A percentile compares a stretch with the other conserved stretches of the same genome.
Evolutionary conservation across 2,797 vertebrate genomes (phyloP).

Genomic region (Bradypus variegatus): DNA sequence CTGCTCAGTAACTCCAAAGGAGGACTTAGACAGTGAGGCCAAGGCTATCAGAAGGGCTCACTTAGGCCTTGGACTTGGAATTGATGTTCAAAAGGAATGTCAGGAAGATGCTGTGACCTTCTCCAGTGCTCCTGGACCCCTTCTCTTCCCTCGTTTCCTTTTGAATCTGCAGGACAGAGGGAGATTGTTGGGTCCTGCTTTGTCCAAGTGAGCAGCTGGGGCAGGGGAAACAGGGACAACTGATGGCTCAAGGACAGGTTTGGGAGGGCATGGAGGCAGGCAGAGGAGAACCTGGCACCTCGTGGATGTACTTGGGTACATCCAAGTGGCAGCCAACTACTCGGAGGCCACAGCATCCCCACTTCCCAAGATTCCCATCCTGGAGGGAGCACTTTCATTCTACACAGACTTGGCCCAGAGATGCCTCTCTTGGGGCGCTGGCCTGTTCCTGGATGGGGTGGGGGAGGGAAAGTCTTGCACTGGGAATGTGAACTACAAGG

Average conservation of each 20-base stretch:
- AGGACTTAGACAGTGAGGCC: neutral
- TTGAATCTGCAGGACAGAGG: neutral
- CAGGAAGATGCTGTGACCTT: neutral
- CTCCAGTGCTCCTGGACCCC: neutral
- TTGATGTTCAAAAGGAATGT: neutral
- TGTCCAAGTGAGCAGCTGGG: no score
- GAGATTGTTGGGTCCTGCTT: neutral
- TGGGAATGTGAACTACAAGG: neutral
- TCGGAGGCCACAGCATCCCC: neutral
- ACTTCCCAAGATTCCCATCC: neutral
- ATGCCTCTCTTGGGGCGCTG: neutral
- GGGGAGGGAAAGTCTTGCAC: neutral
- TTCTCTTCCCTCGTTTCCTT: neutral
- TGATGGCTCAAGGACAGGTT: neutral
- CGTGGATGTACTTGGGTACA: neutral
- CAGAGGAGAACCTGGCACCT: neutral
- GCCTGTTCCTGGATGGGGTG: neutral
- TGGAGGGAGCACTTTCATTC: neutral
- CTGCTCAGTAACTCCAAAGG: neutral
- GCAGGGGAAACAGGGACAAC: neutral
- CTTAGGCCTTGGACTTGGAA: neutral
- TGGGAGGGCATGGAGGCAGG: neutral
- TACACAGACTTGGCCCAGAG: neutral
- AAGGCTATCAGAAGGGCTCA: neutral
- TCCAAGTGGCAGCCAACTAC: neutral